phyloP scores from a whole-genome alignment of 2,113 vertebrate genomes.

The Athene noctua region DNA sequence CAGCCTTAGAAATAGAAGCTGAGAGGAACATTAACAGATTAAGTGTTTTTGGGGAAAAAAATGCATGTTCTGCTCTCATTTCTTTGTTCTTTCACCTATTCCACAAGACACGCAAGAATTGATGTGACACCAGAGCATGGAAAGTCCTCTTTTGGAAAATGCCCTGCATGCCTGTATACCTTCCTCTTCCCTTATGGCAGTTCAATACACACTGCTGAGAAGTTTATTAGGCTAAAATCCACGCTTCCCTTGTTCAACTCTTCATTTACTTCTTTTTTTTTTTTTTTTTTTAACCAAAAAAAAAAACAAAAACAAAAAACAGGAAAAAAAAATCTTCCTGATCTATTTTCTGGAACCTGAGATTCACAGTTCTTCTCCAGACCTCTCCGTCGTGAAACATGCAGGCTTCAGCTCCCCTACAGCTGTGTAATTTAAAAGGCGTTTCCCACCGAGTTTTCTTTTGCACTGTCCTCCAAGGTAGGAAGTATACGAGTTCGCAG shows the following conservation, averaged over 20 bases:
- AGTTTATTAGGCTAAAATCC: not conserved
- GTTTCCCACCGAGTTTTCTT: not conserved
- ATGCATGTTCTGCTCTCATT: not conserved
- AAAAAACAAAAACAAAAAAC: too few species aligned
- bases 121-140: not conserved
- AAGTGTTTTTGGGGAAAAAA: not conserved
- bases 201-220: not conserved
- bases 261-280: too few species aligned
- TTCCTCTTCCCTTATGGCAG: not conserved
- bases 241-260: rapidly evolving
- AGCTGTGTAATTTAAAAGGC: not conserved
- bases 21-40: not conserved
- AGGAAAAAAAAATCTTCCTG: not conserved
- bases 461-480: not conserved
- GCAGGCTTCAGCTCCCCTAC: not conserved
- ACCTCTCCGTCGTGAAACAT: not conserved
- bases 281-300: too few species aligned
- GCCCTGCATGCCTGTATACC: too few species aligned
- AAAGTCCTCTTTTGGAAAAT: not conserved
- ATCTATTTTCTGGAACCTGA: not conserved
- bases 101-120: not conserved
- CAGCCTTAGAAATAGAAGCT: not conserved
- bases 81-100: not conserved
- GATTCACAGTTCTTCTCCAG: not conserved
- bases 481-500: not conserved